Evolutionary conservation across 92 coral and sea anemone genomes (phyloP).

Genomic region (Epizoanthus illoricatus): DNA sequence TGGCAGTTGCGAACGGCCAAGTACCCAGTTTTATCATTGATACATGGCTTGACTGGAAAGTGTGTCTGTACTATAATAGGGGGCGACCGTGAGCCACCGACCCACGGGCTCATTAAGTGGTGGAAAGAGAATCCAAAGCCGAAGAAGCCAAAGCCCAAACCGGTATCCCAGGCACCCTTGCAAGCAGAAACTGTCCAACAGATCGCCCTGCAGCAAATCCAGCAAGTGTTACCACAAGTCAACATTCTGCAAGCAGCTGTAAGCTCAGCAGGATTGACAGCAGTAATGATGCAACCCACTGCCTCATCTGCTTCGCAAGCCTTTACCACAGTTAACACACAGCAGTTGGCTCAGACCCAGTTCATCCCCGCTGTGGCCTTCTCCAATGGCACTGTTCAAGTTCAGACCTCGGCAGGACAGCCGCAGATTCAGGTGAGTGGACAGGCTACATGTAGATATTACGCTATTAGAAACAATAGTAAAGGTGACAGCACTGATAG

Average conservation of each 20-base stretch:
- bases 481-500: too few species aligned
- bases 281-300: slow-evolving; percentile 82
- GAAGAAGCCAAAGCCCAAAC: slow-evolving; percentile 88
- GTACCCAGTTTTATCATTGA: not conserved
- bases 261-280: slow-evolving; percentile 86
- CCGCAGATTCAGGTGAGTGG: slow-evolving; percentile 28
- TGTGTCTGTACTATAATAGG: slow-evolving; percentile 48
- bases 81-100: slow-evolving; percentile 98
- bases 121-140: slow-evolving; percentile 99
- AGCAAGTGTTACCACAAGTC: slow-evolving; percentile 79
- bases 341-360: slow-evolving; percentile 76
- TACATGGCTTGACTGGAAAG: not conserved
- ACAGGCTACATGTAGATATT: too few species aligned
- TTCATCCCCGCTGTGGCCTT: slow-evolving; percentile 71
- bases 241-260: slow-evolving; percentile 90
- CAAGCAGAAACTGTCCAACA: slow-evolving; percentile 87
- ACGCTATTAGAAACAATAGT: too few species aligned
- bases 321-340: slow-evolving; percentile 70
- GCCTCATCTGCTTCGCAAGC: slow-evolving; percentile 70
- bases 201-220: slow-evolving; percentile 87
- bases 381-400: slow-evolving; percentile 80
- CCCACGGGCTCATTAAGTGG: slow-evolving; percentile 98
- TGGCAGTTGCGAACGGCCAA: not conserved
- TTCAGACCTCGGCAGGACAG: slow-evolving; percentile 49
- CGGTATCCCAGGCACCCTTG: slow-evolving; percentile 56